Evolutionary conservation across 2,113 vertebrate genomes (phyloP), one percentile per base, ranked within the genome.

Genomic region (Antechinus flavipes): DNA sequence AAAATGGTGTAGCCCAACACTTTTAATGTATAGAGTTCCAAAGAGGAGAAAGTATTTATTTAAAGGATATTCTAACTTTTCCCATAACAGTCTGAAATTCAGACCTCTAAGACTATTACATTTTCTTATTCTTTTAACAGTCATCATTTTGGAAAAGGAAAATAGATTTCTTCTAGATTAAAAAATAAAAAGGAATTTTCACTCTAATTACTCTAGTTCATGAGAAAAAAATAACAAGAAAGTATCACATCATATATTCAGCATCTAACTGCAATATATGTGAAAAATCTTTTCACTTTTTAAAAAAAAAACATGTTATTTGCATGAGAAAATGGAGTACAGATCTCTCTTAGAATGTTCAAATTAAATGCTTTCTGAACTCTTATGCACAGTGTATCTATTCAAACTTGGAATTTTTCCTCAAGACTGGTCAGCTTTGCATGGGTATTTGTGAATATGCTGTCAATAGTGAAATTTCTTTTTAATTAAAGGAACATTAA

Each of bases 111-210:
- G 8, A 42, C 42, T 42, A 22, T 42, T 84, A 16, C 5, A 22
- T 84, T 84, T 42, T 42, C 94, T 55, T 1, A 49, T 54, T 94
- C 9, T 0, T 26, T 46, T 84, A n/a, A 52, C 53, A n/a, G 6
- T 56, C 93, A 16, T 55, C 27, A 89, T 4, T 61, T 53, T 24
- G 91, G 27, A 91, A 95, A 25, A 8, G 12, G 55, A 14, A 26
- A 26, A 8, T 22, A 89, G 94, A 0, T 23, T 23, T 94, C 93
- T 16, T 84, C 42, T 10, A 2, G 16, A 0, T 89, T 92, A 55
- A 91, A 84, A 93, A 93, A 14, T 92, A 55, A 91, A 84, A 93
- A 93, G 19, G 7, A 96, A 61, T 93, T 55, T 94, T 54, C 2
- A 25, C 14, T 90, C 8, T 94, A 52, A 94, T 94, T 93, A 49